Evolutionary conservation across 1,140 invertebrate species (phyloP).

Genomic region (Drosophila azteca): DNA sequence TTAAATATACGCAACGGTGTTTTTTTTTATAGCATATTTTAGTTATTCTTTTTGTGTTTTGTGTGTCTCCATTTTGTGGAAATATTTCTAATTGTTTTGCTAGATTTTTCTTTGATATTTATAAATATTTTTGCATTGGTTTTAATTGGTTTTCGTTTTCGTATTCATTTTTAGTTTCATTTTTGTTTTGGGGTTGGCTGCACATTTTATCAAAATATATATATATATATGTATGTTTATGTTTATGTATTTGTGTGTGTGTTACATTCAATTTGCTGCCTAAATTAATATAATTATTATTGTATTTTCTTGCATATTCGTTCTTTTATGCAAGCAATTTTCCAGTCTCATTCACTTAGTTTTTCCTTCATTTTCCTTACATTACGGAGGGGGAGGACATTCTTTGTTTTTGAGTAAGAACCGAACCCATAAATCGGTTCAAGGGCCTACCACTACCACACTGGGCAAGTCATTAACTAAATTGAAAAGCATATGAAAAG

Average conservation of each 20-base stretch:
- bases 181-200: constrained; percentile 4
- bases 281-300: constrained; percentile 54
- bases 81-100: constrained; percentile 7
- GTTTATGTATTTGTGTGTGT: constrained; percentile 1
- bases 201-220: constrained; percentile 63
- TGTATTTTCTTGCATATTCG: constrained; percentile 22
- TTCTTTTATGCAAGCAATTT: constrained; percentile 21
- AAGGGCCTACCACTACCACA: constrained; percentile 13
- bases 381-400: background rate
- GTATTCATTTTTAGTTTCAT: background rate
- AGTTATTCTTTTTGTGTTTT: background rate
- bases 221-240: too few species aligned
- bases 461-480: constrained; percentile 70
- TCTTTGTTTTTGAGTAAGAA: constrained; percentile 8
- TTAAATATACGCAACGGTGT: too few species aligned
- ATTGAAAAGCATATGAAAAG: constrained; percentile 73
- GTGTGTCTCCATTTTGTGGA: constrained; percentile 1
- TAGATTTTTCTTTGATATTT: background rate
- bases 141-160: constrained; percentile 4
- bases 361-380: constrained; percentile 13
- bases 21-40: background rate
- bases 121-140: constrained; percentile 15
- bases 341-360: constrained; percentile 64
- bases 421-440: constrained; percentile 14
- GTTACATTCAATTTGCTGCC: constrained; percentile 19